Conservation (phyloP, 2,888 invertebrate species). For the Eurytoma californica region DNA sequence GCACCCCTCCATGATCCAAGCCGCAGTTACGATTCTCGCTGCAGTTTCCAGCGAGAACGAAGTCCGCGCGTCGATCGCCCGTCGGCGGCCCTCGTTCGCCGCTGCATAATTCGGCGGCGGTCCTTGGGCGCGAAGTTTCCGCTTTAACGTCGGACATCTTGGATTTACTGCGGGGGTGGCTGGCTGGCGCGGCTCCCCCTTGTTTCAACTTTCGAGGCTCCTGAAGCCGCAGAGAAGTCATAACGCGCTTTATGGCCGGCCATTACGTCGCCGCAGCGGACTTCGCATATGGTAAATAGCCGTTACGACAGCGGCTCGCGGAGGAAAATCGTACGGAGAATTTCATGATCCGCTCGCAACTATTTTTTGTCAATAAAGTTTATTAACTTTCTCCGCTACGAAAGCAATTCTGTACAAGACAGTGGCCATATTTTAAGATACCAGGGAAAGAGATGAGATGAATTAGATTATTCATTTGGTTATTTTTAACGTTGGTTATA, state of each 20-base stretch:
- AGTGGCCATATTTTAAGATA: too few relatives aligned
- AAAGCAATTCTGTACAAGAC: too few relatives aligned
- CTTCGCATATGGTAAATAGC: constrained; percentile 35
- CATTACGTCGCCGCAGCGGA: constrained; percentile 5
- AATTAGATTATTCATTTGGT: too few relatives aligned
- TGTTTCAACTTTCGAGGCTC: constrained; percentile 31
- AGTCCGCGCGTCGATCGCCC: neutral
- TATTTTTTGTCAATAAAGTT: too few relatives aligned
- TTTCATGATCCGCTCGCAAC: too few relatives aligned
- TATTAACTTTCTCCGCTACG: too few relatives aligned
- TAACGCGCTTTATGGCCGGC: constrained; percentile 44
- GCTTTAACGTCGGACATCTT: constrained; percentile 42
- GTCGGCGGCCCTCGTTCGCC: constrained; percentile 6
- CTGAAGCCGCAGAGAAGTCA: constrained; percentile 34
- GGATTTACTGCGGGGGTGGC: constrained; percentile 25
- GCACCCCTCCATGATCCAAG: too few relatives aligned
- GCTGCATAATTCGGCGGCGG: constrained; percentile 16
- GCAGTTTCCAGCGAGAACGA: neutral
- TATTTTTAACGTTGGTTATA: too few relatives aligned
- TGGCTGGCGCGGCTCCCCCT: neutral
- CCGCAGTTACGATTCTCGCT: too few relatives aligned
- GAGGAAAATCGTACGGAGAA: neutral
- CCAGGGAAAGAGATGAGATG: too few relatives aligned
- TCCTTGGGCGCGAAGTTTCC: constrained; percentile 30
- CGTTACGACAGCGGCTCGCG: neutral